Base-by-base conservation (phyloP, 2,797 vertebrate genomes). In the Sarcophilus harrisii region DNA sequence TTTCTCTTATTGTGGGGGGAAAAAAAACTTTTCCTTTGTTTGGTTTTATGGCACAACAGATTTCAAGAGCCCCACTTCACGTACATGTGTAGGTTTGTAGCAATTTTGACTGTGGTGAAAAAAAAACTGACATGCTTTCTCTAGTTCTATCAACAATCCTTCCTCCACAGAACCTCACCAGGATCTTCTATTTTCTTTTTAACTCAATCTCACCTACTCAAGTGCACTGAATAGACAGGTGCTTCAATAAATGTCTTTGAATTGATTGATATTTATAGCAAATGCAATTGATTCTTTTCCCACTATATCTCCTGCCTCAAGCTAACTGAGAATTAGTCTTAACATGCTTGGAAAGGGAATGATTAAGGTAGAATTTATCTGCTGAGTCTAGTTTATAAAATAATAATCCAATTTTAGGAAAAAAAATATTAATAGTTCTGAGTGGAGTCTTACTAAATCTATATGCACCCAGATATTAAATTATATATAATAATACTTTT, bases 91-190 rank as follows among this genome's bases (percentile, higher is more conserved):
- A 95, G 66, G 29, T 92, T 38, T 49, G 1, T 66, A 90, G 96
- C 59, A 94, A 92, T 49, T 92, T 66, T 92, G 92, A 93, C 90
- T 94, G 90, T 30, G 90, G 32, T 92, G 59, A 95, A 95, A 92
- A 95, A 97, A 96, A 55, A 54, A 95, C 93, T 93, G 93, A 91
- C 16, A 91, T n/a, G 93, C 18, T 96, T 59, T 96, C 95, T 81
- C 92, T 93, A 52, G 90, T 93, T 92, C 87, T 49, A 90, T 13
- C 0, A 87, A 27, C 94, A 96, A 92, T 94, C 90, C 90, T 92
- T 96, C 92, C 94, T 95, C 97, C 96, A 97, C 95, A 98, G 97
- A 96, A 96, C 95, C 92, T 66, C 81, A 91, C 87, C 96, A 93
- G 27, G 95, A 93, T 93, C 95, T 96, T 96, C 45, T 87, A 87